Conservation (phyloP, 64 coral and sea anemone genomes). For the Hydrozoanthus tunicans region DNA sequence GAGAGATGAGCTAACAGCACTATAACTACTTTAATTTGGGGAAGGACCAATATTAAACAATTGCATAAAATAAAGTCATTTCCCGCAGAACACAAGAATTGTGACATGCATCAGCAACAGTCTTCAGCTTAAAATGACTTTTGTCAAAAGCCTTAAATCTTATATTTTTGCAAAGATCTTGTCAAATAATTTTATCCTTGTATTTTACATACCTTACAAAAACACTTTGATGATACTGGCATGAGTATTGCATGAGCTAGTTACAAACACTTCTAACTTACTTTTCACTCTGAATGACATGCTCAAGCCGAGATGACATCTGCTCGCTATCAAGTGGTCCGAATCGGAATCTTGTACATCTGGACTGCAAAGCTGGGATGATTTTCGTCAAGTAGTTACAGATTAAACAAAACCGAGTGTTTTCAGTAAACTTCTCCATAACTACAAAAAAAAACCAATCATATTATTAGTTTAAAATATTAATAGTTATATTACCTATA, state of each 20-base stretch:
- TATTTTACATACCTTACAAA: too few species aligned
- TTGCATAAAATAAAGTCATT: too few species aligned
- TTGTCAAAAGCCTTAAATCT: too few species aligned
- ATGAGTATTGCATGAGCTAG: neutral
- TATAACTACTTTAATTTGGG: too few species aligned
- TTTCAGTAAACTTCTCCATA: constrained; percentile 99
- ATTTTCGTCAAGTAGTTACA: constrained; percentile 98
- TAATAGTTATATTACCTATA: neutral
- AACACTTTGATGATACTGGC: neutral
- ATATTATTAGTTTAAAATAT: neutral
- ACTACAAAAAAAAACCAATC: constrained; percentile 53
- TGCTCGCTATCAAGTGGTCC: constrained; percentile 88
- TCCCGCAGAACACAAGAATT: too few species aligned
- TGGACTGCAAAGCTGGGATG: constrained; percentile 96
- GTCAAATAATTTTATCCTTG: too few species aligned
- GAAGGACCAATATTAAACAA: too few species aligned
- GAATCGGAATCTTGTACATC: constrained; percentile 96
- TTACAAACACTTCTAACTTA: neutral
- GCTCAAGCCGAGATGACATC: constrained; percentile 81
- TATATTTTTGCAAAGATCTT: too few species aligned
- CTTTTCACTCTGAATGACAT: constrained; percentile 92
- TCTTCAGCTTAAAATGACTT: too few species aligned
- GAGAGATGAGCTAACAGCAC: too few species aligned
- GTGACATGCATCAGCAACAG: too few species aligned
- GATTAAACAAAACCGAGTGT: constrained; percentile 98